Percentiles rank a stretch among this genome's conserved stretches.
Evolutionary conservation across 2,113 vertebrate genomes (phyloP).

Genomic region (Toxostoma redivivum): DNA sequence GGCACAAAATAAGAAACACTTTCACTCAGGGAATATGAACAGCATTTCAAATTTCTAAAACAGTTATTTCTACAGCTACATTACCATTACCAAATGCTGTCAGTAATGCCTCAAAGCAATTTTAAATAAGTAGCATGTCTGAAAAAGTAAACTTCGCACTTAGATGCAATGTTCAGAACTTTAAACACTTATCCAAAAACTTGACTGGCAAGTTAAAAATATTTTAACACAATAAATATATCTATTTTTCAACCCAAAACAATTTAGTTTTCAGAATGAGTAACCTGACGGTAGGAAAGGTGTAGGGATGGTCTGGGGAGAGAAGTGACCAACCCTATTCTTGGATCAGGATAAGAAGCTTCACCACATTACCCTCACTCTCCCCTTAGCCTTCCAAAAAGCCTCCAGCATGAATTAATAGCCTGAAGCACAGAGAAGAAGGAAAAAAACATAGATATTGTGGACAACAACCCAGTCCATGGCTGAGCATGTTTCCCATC

Average conservation of each 20-base stretch:
- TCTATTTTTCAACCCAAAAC: not conserved
- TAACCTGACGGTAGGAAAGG: not conserved
- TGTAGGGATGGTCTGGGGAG: fast-evolving
- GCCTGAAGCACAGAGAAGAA: not conserved
- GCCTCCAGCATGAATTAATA: not conserved
- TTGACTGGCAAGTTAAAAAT: not conserved
- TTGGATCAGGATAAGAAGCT: not conserved
- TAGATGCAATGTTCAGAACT: not conserved
- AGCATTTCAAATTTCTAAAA: not conserved
- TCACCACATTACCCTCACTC: not conserved
- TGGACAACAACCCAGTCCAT: not conserved
- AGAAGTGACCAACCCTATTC: not conserved
- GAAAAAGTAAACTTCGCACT: not conserved
- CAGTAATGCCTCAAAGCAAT: not conserved
- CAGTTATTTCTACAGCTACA: not conserved
- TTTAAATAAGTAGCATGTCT: not conserved
- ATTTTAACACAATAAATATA: not conserved
- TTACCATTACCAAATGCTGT: not conserved
- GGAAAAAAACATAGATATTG: not conserved
- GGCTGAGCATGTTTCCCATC: not conserved
- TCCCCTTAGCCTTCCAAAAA: not conserved
- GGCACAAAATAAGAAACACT: not conserved
- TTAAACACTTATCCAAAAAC: not conserved
- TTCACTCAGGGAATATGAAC: not conserved
- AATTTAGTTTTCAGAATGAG: not conserved